These are phyloP conservation scores for Tetanocera ferruginea DNA, from an alignment of 2,888 invertebrate species.

Conservation along the genomic window DNA sequence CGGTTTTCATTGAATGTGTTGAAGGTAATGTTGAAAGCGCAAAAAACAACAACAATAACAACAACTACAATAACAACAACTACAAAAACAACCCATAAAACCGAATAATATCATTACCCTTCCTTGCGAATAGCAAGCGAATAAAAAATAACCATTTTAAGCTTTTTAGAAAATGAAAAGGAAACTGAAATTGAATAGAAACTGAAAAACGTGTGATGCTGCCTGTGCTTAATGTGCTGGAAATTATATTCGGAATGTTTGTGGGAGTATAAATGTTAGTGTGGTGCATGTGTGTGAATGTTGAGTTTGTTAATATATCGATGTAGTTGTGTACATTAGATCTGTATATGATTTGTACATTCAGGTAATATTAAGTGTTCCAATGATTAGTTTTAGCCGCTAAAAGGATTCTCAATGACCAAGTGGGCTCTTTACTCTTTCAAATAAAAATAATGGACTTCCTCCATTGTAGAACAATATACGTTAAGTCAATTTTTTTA, in stretches of 20 bases:
- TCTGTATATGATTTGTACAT: no score
- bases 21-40: constrained; percentile 19
- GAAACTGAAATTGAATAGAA: constrained; percentile 50
- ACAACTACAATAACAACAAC: constrained; percentile 14
- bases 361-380: no score
- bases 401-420: no score
- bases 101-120: constrained; percentile 19
- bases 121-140: neutral
- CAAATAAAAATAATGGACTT: no score
- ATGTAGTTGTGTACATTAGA: no score
- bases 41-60: constrained; percentile 12
- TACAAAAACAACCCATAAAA: constrained; percentile 39
- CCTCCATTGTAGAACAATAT: no score
- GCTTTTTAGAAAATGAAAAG: constrained; percentile 51
- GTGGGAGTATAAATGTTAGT: neutral
- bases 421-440: no score
- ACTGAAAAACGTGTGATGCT: constrained; percentile 35
- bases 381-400: no score
- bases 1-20: constrained; percentile 21
- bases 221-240: constrained; percentile 28
- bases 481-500: no score
- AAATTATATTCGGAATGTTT: constrained; percentile 27
- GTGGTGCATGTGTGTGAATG: neutral
- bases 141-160: constrained; percentile 40
- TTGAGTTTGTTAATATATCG: no score